Evolutionary conservation across 2,888 invertebrate species (phyloP), one percentile per base, ranked within the genome.

Genomic region (Noctuana brunneofusca): DNA sequence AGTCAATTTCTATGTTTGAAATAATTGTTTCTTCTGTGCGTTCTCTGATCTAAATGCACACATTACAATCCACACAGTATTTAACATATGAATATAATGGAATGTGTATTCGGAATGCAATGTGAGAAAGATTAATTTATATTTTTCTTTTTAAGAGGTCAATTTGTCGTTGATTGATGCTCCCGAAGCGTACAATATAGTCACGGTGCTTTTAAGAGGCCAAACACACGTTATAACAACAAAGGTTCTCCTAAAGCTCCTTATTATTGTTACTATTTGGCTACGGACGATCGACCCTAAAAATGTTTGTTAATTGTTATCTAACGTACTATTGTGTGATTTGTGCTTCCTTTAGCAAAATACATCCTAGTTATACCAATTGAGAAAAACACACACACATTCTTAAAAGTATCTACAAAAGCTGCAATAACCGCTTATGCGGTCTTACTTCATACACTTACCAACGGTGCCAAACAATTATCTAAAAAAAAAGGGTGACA

Each of bases 81-180:
- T 46, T 46, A 46, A 18, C 27, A 50, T 30, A 27, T 52, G 52
- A 52, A 52, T 30, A 30, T 18, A 27, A 27, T 49, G 62, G 55
- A 62, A 54, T 62, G 38, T 49, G 55, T 49, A 48, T 27, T 27
- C 53, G n/a, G 49, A 62, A 62, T 24, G 38, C 8, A 55, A 49
- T 49, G 54, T 8, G 1, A 24, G 14, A 35, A 46, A 24, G 46
- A 43, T 54, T 30, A 22, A 35, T 46, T 22, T 38, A 46, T 48
- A 43, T 59, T 60, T 55, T 35, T 48, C 22, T 43, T 52, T 65
- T 43, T 43, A 65, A 62, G 65, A 71, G 74, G 69, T 74, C 71
- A 71, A 68, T 68, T 64, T 69, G 69, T 70, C 68, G 68, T 71
- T 79, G 77, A 78, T 79, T 73, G 73, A 76, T 77, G 71, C 58